Evolutionary conservation across 2,797 vertebrate genomes (phyloP).

Genomic region (Tinamus major): DNA sequence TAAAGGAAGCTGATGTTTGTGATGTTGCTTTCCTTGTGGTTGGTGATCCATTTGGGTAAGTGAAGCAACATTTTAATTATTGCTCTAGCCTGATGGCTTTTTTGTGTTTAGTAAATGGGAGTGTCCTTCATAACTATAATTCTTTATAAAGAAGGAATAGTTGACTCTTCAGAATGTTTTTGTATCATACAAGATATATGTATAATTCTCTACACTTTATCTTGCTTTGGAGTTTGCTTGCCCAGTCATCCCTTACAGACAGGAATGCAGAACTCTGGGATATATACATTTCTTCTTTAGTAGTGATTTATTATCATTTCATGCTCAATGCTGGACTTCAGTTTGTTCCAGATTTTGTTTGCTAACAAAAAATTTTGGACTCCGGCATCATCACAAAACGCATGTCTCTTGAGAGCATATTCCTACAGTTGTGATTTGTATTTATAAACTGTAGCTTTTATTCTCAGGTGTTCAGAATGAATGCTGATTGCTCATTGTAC

Average conservation of each 20-base stretch:
- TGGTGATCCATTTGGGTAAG: constrained; percentile 96
- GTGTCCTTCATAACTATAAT: not conserved
- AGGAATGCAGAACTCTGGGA: not conserved
- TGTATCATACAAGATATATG: not conserved
- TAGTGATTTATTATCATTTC: not conserved
- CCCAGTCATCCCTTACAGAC: not conserved
- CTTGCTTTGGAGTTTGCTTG: not conserved
- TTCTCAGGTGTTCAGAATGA: not conserved
- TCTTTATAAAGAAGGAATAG: not conserved
- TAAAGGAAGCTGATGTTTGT: constrained; percentile 85
- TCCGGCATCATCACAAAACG: not conserved
- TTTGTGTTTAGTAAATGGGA: not conserved
- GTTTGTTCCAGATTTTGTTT: not conserved
- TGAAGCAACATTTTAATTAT: not conserved
- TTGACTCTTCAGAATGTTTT: not conserved
- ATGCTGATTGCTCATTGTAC: not conserved
- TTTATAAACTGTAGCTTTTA: not conserved
- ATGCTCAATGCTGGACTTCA: not conserved
- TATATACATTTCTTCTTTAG: not conserved
- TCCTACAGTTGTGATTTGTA: not conserved
- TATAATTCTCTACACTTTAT: not conserved
- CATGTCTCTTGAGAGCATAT: not conserved
- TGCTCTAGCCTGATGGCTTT: not conserved
- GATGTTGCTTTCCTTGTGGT: constrained; percentile 96
- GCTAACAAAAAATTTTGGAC: not conserved